A percentile compares a stretch with the other conserved stretches of the same genome.
Evolutionary conservation across 2,888 invertebrate species (phyloP).

Genomic region (Criorhina ranunculi): DNA sequence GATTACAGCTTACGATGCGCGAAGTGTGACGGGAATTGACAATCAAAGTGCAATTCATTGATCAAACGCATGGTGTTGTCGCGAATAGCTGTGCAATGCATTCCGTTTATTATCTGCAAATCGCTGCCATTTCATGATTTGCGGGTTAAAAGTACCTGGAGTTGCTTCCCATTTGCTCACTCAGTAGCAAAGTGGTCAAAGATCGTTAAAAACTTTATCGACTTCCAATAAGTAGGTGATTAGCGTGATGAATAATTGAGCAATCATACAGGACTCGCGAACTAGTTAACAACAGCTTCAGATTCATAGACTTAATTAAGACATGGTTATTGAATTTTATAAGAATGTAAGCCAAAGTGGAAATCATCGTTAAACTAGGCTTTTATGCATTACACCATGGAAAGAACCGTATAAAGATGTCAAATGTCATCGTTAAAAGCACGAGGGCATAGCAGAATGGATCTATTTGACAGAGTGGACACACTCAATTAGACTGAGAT

Average conservation of each 20-base stretch:
- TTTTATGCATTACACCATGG: no score
- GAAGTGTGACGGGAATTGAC: constrained; percentile 63
- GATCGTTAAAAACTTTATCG: constrained; percentile 57
- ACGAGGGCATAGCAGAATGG: no score
- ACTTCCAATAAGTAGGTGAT: constrained; percentile 46
- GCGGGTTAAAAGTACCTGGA: neutral
- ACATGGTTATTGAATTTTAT: constrained; percentile 30
- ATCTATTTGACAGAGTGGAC: no score
- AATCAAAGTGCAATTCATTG: constrained; percentile 28
- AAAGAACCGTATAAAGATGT: no score
- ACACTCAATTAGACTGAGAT: no score
- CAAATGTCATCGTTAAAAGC: no score
- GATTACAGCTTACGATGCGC: constrained; percentile 29
- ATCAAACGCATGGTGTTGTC: constrained; percentile 10
- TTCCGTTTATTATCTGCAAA: constrained; percentile 36
- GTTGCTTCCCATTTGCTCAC: constrained; percentile 20
- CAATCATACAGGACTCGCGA: constrained; percentile 32
- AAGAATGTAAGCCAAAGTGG: constrained; percentile 14
- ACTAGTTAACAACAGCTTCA: constrained; percentile 29
- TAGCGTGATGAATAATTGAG: constrained; percentile 55
- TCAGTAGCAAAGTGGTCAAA: neutral
- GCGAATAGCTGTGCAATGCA: neutral
- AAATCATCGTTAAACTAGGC: no score
- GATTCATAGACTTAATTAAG: constrained; percentile 29
- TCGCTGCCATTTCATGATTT: constrained; percentile 1